These are phyloP conservation scores for Zaprionus ornatus DNA, from an alignment of 1,140 invertebrate genomes.

Conservation along the genomic window DNA sequence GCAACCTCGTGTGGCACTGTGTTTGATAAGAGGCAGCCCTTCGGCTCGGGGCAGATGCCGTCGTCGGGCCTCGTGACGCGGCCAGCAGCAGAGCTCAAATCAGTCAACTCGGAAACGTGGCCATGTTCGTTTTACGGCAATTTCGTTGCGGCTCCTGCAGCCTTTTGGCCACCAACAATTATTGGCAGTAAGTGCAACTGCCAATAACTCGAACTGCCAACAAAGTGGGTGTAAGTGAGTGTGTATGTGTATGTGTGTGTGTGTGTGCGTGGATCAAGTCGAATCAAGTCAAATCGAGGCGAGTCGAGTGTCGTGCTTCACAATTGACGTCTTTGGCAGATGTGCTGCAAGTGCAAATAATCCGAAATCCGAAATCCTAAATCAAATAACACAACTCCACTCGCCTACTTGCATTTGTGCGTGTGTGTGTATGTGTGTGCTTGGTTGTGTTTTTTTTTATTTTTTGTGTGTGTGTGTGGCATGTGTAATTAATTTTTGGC, in stretches of 20 bases:
- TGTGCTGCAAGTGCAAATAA: slow-evolving; percentile 21
- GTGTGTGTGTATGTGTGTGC: slow-evolving; percentile 14
- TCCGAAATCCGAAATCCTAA: not conserved
- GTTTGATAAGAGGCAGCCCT: slow-evolving; percentile 52
- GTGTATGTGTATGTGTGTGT: not conserved
- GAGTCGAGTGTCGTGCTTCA: not conserved
- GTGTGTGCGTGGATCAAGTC: slow-evolving; percentile 3
- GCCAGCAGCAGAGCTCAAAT: slow-evolving; percentile 53
- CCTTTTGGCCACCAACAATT: slow-evolving; percentile 30
- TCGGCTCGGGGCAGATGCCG: slow-evolving; percentile 10
- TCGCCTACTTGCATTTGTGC: too few relatives aligned
- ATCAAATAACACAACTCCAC: not conserved
- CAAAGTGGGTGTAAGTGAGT: not conserved
- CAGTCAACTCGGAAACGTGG: slow-evolving; percentile 83
- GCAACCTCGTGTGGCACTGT: slow-evolving; percentile 1
- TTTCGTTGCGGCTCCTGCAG: slow-evolving; percentile 55
- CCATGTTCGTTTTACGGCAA: slow-evolving; percentile 73
- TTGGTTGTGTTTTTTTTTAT: slow-evolving; percentile 1
- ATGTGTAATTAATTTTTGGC: slow-evolving; percentile 77
- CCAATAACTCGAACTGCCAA: slow-evolving; percentile 25
- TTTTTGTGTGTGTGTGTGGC: slow-evolving; percentile 20
- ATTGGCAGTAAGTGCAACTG: slow-evolving; percentile 52
- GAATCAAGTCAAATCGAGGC: not conserved
- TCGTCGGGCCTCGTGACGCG: slow-evolving; percentile 38
- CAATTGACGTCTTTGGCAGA: not conserved